A percentile compares a stretch with the other conserved stretches of the same genome.
phyloP scores from a whole-genome alignment of 1,140 invertebrate genomes.

The Diuraphis noxia region DNA sequence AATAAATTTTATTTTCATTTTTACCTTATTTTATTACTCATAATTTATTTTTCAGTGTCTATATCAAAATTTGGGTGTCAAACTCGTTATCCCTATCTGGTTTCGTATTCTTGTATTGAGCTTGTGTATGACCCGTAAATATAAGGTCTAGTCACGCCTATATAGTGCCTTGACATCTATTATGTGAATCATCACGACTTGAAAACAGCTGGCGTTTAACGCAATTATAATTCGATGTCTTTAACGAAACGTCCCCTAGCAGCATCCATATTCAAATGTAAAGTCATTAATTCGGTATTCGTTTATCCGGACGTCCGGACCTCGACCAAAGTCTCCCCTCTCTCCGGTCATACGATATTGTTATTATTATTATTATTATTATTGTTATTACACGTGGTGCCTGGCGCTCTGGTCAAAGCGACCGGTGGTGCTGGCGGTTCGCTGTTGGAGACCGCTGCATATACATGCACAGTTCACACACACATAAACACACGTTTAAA shows the following conservation, averaged over 20 bases:
- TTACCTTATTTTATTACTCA: too few species aligned
- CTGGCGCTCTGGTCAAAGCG: slow-evolving; percentile 36
- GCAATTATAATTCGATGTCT: neutral
- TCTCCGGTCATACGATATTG: neutral
- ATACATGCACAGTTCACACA: neutral
- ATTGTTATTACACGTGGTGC: neutral
- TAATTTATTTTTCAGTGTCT: too few species aligned
- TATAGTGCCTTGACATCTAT: neutral
- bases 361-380: neutral
- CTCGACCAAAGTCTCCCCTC: neutral
- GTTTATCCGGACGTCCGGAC: neutral
- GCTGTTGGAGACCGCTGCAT: neutral
- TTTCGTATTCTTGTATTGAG: too few species aligned
- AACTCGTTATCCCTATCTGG: too few species aligned
- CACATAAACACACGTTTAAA: neutral
- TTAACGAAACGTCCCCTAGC: neutral
- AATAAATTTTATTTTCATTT: too few species aligned
- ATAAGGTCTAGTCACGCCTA: too few species aligned
- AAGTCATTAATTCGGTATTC: neutral
- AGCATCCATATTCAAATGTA: too few species aligned
- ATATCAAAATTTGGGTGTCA: too few species aligned
- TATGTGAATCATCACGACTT: neutral
- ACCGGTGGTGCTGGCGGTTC: neutral
- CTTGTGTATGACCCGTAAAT: too few species aligned
- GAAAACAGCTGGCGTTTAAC: neutral